Evolutionary conservation across 2,888 invertebrate genomes (phyloP).

Genomic region (Ornithoptera alexandrae): DNA sequence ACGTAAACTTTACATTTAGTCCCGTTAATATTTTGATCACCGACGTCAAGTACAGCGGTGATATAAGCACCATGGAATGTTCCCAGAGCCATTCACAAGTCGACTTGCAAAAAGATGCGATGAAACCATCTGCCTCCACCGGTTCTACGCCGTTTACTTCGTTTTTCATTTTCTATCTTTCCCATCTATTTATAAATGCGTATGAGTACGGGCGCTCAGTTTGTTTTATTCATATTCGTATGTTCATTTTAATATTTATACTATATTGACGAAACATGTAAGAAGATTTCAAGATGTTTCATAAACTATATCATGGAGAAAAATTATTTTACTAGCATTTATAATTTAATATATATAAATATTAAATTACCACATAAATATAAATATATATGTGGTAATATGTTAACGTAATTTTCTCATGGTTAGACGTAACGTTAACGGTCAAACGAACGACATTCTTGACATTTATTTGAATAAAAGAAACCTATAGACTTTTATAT

Average conservation of each 20-base stretch:
- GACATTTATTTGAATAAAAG: no score
- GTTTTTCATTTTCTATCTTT: constrained; percentile 65
- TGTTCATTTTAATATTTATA: constrained; percentile 10
- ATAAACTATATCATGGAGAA: background rate
- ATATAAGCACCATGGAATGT: constrained; percentile 51
- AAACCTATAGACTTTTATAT: no score
- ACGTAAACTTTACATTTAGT: background rate
- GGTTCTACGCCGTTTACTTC: constrained; percentile 49
- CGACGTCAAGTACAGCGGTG: constrained; percentile 16
- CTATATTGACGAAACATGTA: background rate
- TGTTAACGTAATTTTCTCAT: no score
- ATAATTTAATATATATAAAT: no score
- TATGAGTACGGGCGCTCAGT: constrained; percentile 29
- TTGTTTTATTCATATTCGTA: constrained; percentile 44
- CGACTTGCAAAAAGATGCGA: constrained; percentile 54
- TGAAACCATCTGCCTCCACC: constrained; percentile 64
- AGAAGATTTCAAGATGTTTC: background rate
- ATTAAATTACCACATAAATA: no score
- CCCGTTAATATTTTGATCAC: constrained; percentile 13
- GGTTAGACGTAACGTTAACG: no score
- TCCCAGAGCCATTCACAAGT: constrained; percentile 48
- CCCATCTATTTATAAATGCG: constrained; percentile 61
- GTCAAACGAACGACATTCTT: no score
- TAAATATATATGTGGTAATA: no score
- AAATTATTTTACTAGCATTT: background rate